A percentile compares a stretch with the other conserved stretches of the same genome.
phyloP scores from a whole-genome alignment of 2,113 vertebrate genomes.

The Sylvietta virens region DNA sequence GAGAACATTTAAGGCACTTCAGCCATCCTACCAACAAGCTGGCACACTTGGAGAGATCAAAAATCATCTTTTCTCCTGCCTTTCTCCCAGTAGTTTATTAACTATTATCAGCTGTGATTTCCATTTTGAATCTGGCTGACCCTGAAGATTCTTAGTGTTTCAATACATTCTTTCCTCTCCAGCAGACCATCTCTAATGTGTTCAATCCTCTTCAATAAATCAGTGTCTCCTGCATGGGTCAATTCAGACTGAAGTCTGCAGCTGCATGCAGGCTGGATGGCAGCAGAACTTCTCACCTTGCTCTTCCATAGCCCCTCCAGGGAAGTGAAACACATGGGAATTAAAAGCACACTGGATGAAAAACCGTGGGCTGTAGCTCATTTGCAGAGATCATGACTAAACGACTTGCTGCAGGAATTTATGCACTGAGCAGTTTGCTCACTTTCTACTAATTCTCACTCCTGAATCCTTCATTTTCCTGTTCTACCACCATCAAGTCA shows the following conservation, averaged over 20 bases:
- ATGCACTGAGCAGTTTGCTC: background rate
- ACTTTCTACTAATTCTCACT: background rate
- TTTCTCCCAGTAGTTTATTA: background rate
- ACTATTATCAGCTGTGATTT: background rate
- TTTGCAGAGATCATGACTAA: background rate
- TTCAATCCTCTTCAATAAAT: constrained; percentile 6
- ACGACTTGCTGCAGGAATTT: background rate
- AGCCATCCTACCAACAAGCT: background rate
- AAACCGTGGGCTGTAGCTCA: background rate
- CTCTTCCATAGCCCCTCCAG: background rate
- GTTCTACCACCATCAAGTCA: background rate
- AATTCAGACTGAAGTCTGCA: background rate
- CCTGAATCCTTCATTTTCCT: background rate
- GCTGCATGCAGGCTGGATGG: background rate
- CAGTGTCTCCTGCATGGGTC: background rate
- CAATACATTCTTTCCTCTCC: background rate
- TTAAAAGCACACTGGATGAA: background rate
- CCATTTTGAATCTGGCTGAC: background rate
- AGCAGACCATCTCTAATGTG: background rate
- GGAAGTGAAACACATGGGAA: background rate
- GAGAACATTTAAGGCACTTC: background rate
- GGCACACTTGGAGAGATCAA: background rate
- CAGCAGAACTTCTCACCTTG: background rate
- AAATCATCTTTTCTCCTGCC: background rate
- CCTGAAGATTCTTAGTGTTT: background rate